phyloP scores from a whole-genome alignment of 2,888 invertebrate genomes.

The Belgica antarctica region DNA sequence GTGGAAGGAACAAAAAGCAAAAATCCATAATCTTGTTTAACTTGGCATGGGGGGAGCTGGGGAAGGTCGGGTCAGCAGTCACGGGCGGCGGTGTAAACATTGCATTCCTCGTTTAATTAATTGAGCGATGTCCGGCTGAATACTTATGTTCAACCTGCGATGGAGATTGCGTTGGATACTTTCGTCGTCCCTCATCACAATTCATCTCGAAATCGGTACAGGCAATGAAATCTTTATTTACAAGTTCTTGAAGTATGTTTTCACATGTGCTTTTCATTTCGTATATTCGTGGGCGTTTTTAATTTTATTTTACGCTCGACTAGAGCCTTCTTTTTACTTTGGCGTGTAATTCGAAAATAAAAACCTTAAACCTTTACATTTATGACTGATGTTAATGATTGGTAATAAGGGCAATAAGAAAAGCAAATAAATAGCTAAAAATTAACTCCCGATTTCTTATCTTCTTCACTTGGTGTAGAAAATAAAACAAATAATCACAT shows the following conservation, averaged over 20 bases:
- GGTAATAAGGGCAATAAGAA: neutral
- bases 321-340: too few species aligned
- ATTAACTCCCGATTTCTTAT: neutral
- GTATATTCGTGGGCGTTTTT: constrained; percentile 11
- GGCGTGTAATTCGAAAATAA: too few species aligned
- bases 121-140: too few species aligned
- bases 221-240: constrained; percentile 13
- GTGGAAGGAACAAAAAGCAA: too few species aligned
- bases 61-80: neutral
- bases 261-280: neutral
- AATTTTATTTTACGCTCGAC: neutral
- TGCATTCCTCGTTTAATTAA: neutral
- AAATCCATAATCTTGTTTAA: too few species aligned
- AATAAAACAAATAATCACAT: constrained; percentile 21
- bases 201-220: neutral
- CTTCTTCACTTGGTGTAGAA: constrained; percentile 1
- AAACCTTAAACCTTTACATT: too few species aligned
- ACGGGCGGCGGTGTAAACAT: neutral
- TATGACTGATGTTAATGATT: neutral
- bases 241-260: neutral
- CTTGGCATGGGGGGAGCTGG: too few species aligned
- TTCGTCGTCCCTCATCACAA: too few species aligned
- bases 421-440: constrained; percentile 9
- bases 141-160: too few species aligned
- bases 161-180: too few species aligned